Conservation (phyloP, 2,113 vertebrate genomes). For the Nothobranchius kuhntae region DNA sequence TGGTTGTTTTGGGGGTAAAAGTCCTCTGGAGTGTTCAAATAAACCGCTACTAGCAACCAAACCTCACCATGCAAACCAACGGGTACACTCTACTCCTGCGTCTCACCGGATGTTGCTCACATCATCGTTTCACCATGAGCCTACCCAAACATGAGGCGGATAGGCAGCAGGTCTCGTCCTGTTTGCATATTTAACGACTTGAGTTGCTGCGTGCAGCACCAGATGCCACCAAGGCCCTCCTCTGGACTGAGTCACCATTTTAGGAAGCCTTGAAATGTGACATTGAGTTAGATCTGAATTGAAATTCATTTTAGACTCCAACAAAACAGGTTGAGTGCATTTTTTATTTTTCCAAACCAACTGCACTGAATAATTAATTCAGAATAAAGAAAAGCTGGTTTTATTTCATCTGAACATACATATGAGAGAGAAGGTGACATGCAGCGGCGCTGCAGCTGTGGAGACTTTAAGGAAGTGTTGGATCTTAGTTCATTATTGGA, state of each 20-base stretch:
- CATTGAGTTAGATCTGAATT: not conserved
- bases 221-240: not conserved
- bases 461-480: too few relatives aligned
- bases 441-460: not conserved
- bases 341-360: not conserved
- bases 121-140: too few relatives aligned
- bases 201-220: not conserved
- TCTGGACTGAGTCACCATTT: not conserved
- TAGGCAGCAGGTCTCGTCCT: not conserved
- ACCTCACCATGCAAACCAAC: too few relatives aligned
- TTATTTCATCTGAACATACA: not conserved
- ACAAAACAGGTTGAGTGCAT: not conserved
- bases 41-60: too few relatives aligned
- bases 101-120: too few relatives aligned
- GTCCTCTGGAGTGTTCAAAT: too few relatives aligned
- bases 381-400: too few relatives aligned
- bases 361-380: not conserved
- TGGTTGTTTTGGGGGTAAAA: too few relatives aligned
- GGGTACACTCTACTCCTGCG: too few relatives aligned
- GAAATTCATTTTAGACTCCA: not conserved
- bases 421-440: not conserved
- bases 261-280: not conserved
- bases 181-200: not conserved
- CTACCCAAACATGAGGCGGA: not conserved
- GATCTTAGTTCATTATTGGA: constrained; percentile 6